phyloP scores from a whole-genome alignment of 2,113 vertebrate species.

The Zosterops lateralis region DNA sequence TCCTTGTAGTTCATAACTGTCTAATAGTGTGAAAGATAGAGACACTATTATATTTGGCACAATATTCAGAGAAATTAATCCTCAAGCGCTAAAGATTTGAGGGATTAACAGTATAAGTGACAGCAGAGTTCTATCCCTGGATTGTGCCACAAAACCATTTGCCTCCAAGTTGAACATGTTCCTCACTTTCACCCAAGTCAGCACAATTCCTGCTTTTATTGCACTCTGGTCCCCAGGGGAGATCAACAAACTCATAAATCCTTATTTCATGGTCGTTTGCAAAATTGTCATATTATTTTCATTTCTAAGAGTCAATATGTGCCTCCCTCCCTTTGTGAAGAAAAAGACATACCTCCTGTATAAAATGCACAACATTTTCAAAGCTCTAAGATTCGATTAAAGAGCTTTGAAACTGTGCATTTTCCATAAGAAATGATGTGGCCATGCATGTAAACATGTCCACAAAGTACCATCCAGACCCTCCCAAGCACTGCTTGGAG shows the following conservation, averaged over 20 bases:
- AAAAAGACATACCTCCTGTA: background rate
- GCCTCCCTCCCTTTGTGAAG: background rate
- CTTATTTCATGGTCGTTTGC: slow-evolving; percentile 4
- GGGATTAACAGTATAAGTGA: slow-evolving; percentile 45
- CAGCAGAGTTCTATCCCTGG: slow-evolving; percentile 24
- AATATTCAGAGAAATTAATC: slow-evolving; percentile 69
- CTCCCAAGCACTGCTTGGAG: background rate
- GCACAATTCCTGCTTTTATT: background rate
- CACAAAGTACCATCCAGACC: background rate
- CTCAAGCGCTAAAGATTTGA: slow-evolving; percentile 54
- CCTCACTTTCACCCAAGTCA: background rate
- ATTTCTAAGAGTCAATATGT: background rate
- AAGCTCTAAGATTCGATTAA: background rate
- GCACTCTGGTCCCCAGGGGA: background rate
- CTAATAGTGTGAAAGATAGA: slow-evolving; percentile 15
- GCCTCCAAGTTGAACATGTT: slow-evolving; percentile 29
- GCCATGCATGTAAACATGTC: fast-evolving
- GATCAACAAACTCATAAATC: slow-evolving; percentile 46
- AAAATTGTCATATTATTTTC: background rate
- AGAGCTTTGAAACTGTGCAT: background rate
- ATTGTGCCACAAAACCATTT: slow-evolving; percentile 15
- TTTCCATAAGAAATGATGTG: background rate
- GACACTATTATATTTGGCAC: slow-evolving; percentile 57
- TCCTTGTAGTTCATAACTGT: slow-evolving; percentile 20
- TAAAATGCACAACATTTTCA: background rate